Conservation (phyloP, 2,113 vertebrate genomes). For the Oryzias melastigma region DNA sequence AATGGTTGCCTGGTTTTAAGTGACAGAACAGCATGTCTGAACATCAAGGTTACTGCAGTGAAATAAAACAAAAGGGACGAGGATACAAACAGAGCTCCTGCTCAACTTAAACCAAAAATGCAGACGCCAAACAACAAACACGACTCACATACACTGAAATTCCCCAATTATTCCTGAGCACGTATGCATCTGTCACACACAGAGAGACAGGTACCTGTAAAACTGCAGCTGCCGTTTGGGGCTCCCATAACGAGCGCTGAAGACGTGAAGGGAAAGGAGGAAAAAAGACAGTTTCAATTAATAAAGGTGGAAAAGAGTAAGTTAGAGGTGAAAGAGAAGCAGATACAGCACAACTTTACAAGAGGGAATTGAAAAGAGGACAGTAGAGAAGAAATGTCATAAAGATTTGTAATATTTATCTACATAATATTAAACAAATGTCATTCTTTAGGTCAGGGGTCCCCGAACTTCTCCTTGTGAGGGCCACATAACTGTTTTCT, state of each 20-base stretch:
- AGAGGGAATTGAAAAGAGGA: background rate
- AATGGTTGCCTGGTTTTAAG: slow-evolving; percentile 54
- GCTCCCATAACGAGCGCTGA: slow-evolving; percentile 97
- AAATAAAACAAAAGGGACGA: slow-evolving; percentile 9
- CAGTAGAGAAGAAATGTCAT: background rate
- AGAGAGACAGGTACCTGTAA: slow-evolving; percentile 89
- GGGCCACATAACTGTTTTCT: too few relatives aligned
- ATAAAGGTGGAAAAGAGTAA: slow-evolving; percentile 33
- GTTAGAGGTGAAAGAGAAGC: slow-evolving; percentile 17
- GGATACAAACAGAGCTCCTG: background rate
- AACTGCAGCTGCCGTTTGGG: slow-evolving; percentile 99
- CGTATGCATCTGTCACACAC: background rate
- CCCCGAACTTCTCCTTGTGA: too few relatives aligned
- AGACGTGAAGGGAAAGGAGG: slow-evolving; percentile 68
- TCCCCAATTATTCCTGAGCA: background rate
- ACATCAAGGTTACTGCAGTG: slow-evolving; percentile 32
- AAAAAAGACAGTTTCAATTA: slow-evolving; percentile 48
- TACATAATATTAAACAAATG: too few relatives aligned
- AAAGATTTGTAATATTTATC: background rate
- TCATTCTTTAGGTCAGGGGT: too few relatives aligned
- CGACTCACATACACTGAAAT: slow-evolving; percentile 1
- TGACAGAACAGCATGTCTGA: slow-evolving; percentile 47
- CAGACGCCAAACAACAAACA: background rate
- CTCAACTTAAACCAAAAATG: too few relatives aligned
- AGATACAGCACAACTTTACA: background rate